Percentiles rank a stretch among this genome's conserved stretches.
Evolutionary conservation across 1,140 invertebrate genomes (phyloP).

Genomic region (Marisa cornuarietis): DNA sequence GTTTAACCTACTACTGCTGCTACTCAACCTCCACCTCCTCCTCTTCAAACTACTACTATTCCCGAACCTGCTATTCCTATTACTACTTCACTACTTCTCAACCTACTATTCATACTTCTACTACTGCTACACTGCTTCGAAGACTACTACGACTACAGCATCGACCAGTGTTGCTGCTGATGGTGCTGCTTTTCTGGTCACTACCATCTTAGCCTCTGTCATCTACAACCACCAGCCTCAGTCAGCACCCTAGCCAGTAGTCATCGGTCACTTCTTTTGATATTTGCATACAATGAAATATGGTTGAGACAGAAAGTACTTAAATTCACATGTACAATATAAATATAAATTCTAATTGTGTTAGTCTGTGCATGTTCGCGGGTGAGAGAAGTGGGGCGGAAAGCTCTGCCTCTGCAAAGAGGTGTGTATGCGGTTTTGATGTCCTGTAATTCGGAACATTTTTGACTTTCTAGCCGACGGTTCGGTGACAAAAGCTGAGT

Average conservation of each 20-base stretch:
- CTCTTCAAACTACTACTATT: too few relatives aligned
- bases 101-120: too few relatives aligned
- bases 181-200: background rate
- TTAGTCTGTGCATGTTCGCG: background rate
- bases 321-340: background rate
- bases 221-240: background rate
- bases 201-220: background rate
- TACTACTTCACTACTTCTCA: too few relatives aligned
- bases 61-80: too few relatives aligned
- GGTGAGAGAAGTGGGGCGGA: background rate
- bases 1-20: too few relatives aligned
- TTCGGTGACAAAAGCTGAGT: constrained; percentile 36
- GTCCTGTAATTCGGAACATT: background rate
- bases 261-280: background rate
- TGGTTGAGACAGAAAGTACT: background rate
- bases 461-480: constrained; percentile 28
- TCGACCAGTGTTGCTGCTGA: background rate
- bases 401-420: background rate
- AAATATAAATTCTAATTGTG: background rate
- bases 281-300: background rate
- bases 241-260: background rate
- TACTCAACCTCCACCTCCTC: too few relatives aligned
- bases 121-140: too few relatives aligned
- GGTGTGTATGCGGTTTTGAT: constrained; percentile 6
- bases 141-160: background rate